Base-by-base conservation (phyloP, 2,888 invertebrate genomes). In the Halictus ligatus region DNA sequence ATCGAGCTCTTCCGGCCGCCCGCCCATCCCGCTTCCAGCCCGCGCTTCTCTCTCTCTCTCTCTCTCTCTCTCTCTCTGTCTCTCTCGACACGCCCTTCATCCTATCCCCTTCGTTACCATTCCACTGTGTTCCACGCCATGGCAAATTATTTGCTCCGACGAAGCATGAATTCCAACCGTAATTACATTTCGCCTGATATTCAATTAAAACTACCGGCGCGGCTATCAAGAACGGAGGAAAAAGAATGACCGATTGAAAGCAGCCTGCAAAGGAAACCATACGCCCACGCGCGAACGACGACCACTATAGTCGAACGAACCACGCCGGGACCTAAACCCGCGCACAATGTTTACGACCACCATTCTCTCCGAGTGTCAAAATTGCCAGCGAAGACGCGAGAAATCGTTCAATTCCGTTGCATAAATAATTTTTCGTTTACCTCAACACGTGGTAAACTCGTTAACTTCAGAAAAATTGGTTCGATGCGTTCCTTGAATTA, bases 161-260 rank as follows among this genome's bases (percentile, higher is more conserved):
- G 94, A 94, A 94, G 94, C 95, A 94, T 94, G 94, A 95, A 94
- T 95, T 94, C 94, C 93, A 93, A 93, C 93, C 93, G 94, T 95
- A 94, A 95, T 95, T 95, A 95, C 94, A 94, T 95, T 95, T 94
- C 91, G 94, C 93, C 92, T 94, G 94, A 95, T 95, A 95, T 95
- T 95, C 94, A 95, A 95, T 95, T 95, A 95, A 94, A 94, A 95
- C 94, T 94, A 93, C 93, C 93, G 91, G 89, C 90, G 89, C 89
- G 90, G 89, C 90, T 91, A 87, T 85, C 88, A 86, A 85, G 80
- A 88, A 87, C 87, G 88, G 81, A 81, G 81, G 83, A 73, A 86
- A 89, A 86, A 82, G 81, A 83, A 84, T 79, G 77, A 78, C 81
- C 89, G 91, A 91, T 89, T 85, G 88, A 89, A 90, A 88, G 83